Evolutionary conservation across 2,888 invertebrate genomes (phyloP), one percentile per base, ranked within the genome.

Genomic region (Dicyrtomina minuta): DNA sequence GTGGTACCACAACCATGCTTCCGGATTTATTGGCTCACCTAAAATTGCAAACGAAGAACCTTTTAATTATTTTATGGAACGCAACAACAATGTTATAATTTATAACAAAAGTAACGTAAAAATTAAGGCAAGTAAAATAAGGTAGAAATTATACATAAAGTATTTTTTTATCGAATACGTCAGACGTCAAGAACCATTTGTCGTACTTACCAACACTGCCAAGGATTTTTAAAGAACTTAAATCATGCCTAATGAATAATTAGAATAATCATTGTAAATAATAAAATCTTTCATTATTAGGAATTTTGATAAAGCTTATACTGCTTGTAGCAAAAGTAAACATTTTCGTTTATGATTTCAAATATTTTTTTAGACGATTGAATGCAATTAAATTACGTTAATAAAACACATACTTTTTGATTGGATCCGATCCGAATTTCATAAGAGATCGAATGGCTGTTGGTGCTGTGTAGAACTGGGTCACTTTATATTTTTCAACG

Each of bases 1-100:
- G 82, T 95, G 90, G 82, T 96, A 97, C 97, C 97, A 98, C 60
- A 91, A 82, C 97, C 97, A 98, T 0, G 97, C 97, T 82, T 97
- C 97, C 0, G 96, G 91, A 83, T 99, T 99, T 76, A 99, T 99
- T 0, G 99, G 99, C 82, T 99, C 99, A 0, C 99, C 66, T 65
- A 17, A 39, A 65, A 39, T 24, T 26, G 12, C 15, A 46, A 46
- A 12, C 26, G 27, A 56, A 56, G 15, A 56, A 4, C 8, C 4
- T 2, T 22, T 51, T 4, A 51, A 20, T 3, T 12, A 46, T 46
- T 5, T 15, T 43, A 13, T 15, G 43, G 10, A 43, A 43, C 43
- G 43, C 13, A 12, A 13, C 43, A 43, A 43, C 43, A 43, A 10
- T n/a, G n/a, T n/a, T n/a, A n/a, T n/a, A n/a, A n/a, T n/a, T n/a